Evolutionary conservation across 2,888 invertebrate species (phyloP), one percentile per base, ranked within the genome.

Genomic region (Seira sanloemensis): DNA sequence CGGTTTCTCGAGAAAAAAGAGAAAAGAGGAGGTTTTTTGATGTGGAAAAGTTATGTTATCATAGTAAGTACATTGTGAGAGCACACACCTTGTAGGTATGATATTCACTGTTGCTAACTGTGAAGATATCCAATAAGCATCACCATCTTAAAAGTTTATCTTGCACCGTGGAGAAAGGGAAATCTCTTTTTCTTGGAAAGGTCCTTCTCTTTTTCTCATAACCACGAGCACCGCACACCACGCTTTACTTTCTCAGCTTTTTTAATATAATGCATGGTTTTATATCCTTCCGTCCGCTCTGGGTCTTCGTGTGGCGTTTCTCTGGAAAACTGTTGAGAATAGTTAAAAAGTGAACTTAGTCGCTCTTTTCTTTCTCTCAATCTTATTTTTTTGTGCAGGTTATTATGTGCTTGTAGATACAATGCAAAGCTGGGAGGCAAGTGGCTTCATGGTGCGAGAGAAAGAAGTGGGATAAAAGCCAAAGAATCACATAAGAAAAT

Each of bases 401-500:
- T 58, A 58, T 9, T 9, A 58, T 58, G 58, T 58, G n/a, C n/a
- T n/a, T n/a, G n/a, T n/a, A n/a, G 58, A 37, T 12, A 37, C 4
- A 18, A 58, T 37, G 37, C 37, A 37, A 37, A 37, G 37, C 37
- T 37, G 37, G 12, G n/a, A n/a, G n/a, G 58, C 58, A 58, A 58
- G 58, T 58, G 58, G 58, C 58, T 58, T 58, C 58, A 58, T 58
- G 58, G 58, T 58, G 58, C 12, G 58, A n/a, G 58, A 16, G 58
- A 58, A 58, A 58, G 58, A 58, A 76, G 67, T 77, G 82, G 82
- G 82, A 77, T 76, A 72, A 58, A 83, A 83, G 78, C 83, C 83
- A 83, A 83, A 73, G 83, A 83, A 83, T 83, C 77, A 78, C 73
- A 78, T 67, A 78, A 83, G 83, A 83, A 82, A 82, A 83, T 83